A percentile compares a stretch with the other conserved stretches of the same genome.
Evolutionary conservation across 2,888 invertebrate genomes (phyloP).

Genomic region (Apotomis turbidana): DNA sequence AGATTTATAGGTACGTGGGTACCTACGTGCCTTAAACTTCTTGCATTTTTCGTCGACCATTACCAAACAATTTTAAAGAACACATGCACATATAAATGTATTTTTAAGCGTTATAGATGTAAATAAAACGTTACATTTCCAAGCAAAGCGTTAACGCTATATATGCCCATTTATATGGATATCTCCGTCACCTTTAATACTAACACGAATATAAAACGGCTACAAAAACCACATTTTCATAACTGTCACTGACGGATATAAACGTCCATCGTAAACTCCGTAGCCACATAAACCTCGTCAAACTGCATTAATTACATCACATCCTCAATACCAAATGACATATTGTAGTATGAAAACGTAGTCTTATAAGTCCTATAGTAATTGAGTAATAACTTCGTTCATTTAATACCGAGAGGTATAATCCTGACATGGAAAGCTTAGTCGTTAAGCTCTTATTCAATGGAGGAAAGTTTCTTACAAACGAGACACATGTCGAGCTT

Average conservation of each 20-base stretch:
- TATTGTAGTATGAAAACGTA: not conserved
- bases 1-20: too few relatives aligned
- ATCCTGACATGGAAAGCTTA: too few relatives aligned
- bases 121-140: too few relatives aligned
- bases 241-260: slow-evolving; percentile 17
- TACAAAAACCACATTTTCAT: slow-evolving; percentile 33
- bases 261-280: slow-evolving; percentile 19
- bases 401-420: too few relatives aligned
- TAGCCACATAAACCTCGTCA: slow-evolving; percentile 17
- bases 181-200: too few relatives aligned
- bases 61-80: too few relatives aligned
- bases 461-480: not conserved
- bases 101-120: too few relatives aligned
- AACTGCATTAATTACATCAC: slow-evolving; percentile 7
- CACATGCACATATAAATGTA: too few relatives aligned
- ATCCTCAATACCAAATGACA: slow-evolving; percentile 1
- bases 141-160: too few relatives aligned
- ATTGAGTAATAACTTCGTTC: not conserved
- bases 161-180: too few relatives aligned
- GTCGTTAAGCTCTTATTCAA: not conserved
- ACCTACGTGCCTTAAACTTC: too few relatives aligned
- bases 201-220: slow-evolving; percentile 5
- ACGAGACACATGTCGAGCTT: not conserved
- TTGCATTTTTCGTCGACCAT: too few relatives aligned
- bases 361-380: not conserved